Conservation (phyloP, 2,113 vertebrate genomes). For the Perca schrenkii region DNA sequence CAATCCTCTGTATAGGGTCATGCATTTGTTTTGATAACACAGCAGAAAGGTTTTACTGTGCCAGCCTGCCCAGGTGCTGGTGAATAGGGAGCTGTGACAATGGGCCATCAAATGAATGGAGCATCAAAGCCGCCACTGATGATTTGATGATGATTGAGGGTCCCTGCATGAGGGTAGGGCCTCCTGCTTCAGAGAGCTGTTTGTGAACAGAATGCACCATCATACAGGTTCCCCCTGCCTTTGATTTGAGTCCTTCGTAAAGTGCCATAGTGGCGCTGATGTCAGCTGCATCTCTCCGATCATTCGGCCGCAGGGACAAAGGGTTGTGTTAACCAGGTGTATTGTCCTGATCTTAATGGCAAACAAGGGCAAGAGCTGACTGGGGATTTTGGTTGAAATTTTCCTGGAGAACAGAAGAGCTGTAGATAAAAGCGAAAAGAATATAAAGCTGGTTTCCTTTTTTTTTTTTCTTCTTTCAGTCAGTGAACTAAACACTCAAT, state of each 20-base stretch:
- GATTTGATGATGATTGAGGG: constrained; percentile 69
- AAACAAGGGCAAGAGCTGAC: constrained; percentile 54
- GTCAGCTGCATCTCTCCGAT: constrained; percentile 65
- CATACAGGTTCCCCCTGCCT: constrained; percentile 61
- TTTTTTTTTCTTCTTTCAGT: constrained; percentile 20
- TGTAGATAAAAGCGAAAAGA: constrained; percentile 47
- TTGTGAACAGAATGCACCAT: constrained; percentile 54
- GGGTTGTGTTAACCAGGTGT: constrained; percentile 58
- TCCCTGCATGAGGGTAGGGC: constrained; percentile 74
- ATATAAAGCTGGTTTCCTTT: constrained; percentile 20
- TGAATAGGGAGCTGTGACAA: constrained; percentile 62
- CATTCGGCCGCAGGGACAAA: constrained; percentile 56
- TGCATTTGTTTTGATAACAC: constrained; percentile 67
- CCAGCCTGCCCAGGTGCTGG: constrained; percentile 63
- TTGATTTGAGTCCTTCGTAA: constrained; percentile 63
- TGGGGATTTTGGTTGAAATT: constrained; percentile 50
- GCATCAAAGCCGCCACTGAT: constrained; percentile 73
- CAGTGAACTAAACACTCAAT: constrained; percentile 22
- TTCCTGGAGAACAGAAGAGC: constrained; percentile 51
- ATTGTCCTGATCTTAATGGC: constrained; percentile 56
- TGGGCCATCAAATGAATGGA: constrained; percentile 62
- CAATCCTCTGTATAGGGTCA: constrained; percentile 42
- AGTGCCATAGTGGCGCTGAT: constrained; percentile 61
- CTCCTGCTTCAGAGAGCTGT: constrained; percentile 62
- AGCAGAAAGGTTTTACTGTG: constrained; percentile 45